A percentile compares a stretch with the other conserved stretches of the same genome.
These are phyloP conservation scores for Tragelaphus imberbis DNA, from an alignment of 2,113 vertebrate species.

Conservation along the genomic window DNA sequence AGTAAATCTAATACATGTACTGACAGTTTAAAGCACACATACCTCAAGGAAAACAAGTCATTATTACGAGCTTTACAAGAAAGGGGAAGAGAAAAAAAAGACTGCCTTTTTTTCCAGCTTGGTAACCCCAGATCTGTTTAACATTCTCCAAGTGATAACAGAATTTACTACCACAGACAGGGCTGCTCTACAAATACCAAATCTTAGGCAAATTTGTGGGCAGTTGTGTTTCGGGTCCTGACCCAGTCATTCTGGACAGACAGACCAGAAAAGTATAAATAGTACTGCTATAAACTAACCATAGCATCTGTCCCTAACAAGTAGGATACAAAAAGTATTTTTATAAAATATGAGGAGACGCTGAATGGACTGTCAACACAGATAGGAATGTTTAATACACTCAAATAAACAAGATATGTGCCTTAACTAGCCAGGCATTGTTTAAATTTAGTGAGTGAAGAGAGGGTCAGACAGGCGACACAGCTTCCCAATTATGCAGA, in stretches of 20 bases:
- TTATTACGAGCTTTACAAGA: not conserved
- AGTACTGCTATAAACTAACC: conserved; percentile 42
- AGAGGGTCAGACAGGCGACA: conserved; percentile 54
- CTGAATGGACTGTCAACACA: conserved; percentile 64
- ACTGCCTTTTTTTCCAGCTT: not conserved
- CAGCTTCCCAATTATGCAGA: conserved; percentile 36
- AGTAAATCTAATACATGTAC: conserved; percentile 9
- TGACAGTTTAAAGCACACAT: not conserved
- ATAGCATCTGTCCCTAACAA: conserved; percentile 58
- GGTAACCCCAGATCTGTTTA: not conserved
- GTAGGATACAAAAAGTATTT: conserved; percentile 42
- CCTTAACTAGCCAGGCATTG: conserved; percentile 44
- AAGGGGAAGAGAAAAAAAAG: conserved; percentile 21
- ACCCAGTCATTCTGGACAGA: not conserved
- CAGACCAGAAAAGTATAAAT: conserved; percentile 29
- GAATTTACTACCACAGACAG: not conserved
- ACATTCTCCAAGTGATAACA: not conserved
- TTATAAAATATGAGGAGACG: conserved; percentile 66
- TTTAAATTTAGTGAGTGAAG: conserved; percentile 69
- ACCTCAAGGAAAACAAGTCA: conserved; percentile 42
- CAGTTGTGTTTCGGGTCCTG: not conserved
- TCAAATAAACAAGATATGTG: conserved; percentile 69
- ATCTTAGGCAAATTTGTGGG: conserved; percentile 4
- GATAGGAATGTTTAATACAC: conserved; percentile 70
- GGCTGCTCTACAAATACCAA: not conserved